Evolutionary conservation across 2,113 vertebrate species (phyloP), one percentile per base, ranked within the genome.

Genomic region (Neogobius melanostomus): DNA sequence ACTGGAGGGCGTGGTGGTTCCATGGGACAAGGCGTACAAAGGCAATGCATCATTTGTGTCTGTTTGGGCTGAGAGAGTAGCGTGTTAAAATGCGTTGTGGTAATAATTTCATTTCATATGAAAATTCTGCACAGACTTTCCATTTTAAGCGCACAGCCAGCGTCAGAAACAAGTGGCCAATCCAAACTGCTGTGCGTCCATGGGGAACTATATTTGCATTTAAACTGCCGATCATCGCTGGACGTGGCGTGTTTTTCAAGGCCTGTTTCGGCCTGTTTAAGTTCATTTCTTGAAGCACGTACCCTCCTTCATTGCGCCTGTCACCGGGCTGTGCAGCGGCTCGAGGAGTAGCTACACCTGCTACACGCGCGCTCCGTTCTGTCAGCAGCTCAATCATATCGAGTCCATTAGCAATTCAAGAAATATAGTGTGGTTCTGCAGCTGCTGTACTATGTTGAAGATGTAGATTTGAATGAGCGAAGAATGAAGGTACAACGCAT

Each of bases 1-100:
- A 83, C 76, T 51, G 86, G 90, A 85, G 90, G 80, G 85, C 56
- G 68, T 1, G 63, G 44, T 82, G 57, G 84, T 63, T 83, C 83
- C 68, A 71, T 69, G 61, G 28, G 65, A 80, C 15, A 4, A 28
- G 2, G 17, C 17, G 2, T 16, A 82, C 73, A 75, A 72, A 75
- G 76, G 7, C 21, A 21, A 21, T 21, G 21, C 65, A 21, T 17
- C 48, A 16, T 44, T 72, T 68, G 77, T 76, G 64, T 48, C 62
- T 61, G 36, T 17, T 66, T 56, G 45, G 74, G 49, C 47, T 52
- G 64, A 50, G 11, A 14, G 49, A 36, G 28, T 62, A 59, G 70
- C 16, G 49, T 5, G 15, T 36, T 71, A 44, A 66, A 72, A 54
- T 61, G 49, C 21, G 50, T 74, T 16, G 56, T 69, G 64, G 46